Percentiles rank a stretch among this genome's conserved stretches.
Conservation (phyloP, 2,888 invertebrate species). For the Aspidiotus destructor region DNA sequence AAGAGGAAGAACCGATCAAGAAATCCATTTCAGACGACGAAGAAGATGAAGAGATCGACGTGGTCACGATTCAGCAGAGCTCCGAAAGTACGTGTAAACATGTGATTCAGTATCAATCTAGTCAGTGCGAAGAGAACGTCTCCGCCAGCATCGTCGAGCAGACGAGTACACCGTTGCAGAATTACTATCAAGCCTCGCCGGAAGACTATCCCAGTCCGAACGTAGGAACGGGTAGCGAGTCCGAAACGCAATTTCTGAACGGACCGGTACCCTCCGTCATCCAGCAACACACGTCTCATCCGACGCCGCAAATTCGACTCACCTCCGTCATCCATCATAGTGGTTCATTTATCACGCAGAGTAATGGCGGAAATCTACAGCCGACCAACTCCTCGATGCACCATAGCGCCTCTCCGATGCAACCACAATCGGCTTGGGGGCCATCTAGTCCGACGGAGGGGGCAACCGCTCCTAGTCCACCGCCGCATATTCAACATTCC, state of each 20-base stretch:
- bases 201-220: constrained; percentile 20
- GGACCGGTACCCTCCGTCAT: constrained; percentile 18
- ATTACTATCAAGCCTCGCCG: constrained; percentile 27
- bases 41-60: constrained; percentile 69
- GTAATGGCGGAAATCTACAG: constrained; percentile 36
- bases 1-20: neutral
- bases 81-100: constrained; percentile 26
- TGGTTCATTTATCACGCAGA: constrained; percentile 10
- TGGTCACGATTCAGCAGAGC: constrained; percentile 48
- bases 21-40: constrained; percentile 35
- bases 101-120: neutral
- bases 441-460: constrained; percentile 66
- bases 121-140: neutral
- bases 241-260: neutral
- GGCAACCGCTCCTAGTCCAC: constrained; percentile 50
- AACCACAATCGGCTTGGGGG: constrained; percentile 53
- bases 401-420: constrained; percentile 37
- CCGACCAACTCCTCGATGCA: constrained; percentile 44
- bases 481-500: constrained; percentile 37
- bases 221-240: neutral
- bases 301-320: constrained; percentile 22
- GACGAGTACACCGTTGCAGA: constrained; percentile 8
- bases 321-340: constrained; percentile 30
- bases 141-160: constrained; percentile 11
- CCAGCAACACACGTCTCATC: constrained; percentile 25